Base-by-base conservation (phyloP, 1,140 invertebrate species). In the Pachyrhynchus sulphureomaculatus region DNA sequence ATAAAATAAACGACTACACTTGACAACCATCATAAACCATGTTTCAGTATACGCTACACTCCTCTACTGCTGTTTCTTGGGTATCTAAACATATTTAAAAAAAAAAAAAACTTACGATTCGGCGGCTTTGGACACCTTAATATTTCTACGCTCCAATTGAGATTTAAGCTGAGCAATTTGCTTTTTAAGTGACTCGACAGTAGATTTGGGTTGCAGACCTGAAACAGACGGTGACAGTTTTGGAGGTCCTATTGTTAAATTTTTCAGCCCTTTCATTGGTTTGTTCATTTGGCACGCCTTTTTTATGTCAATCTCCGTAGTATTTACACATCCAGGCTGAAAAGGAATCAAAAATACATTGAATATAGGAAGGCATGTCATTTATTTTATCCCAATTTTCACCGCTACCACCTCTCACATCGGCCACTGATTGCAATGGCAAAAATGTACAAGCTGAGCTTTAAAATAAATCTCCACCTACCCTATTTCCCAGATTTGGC, bases 321-420 rank as follows among this genome's bases (percentile, higher is more conserved):
- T 99, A 79, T 99, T 99, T 2, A 99, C 95, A 80, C 94, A 98
- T 18, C 96, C 96, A 32, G 97, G 97, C 92, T 95, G 72, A 54
- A 80, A 80, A 68, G 2, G 29, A 36, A 34, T 49, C 13, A 18
- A 51, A 13, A 4, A 15, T 9, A 39, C 4, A 9, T 44, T 13
- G 6, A 8, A 41, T 9, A 6, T 33, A 51, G 6, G 6, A 41
- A 33, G 17, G 44, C 36, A 12, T 44, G 36, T 36, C 4, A n/a
- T n/a, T n/a, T n/a, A n/a, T n/a, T n/a, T n/a, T n/a, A n/a, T n/a
- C n/a, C n/a, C n/a, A n/a, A n/a, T n/a, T n/a, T n/a, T n/a, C n/a
- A n/a, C n/a, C n/a, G n/a, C n/a, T n/a, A n/a, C n/a, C 6, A 6
- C 17, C 29, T 6, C 5, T 32, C 6, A 33, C 32, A 8, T 33